These are phyloP conservation scores for Drosophila athabasca DNA, from an alignment of 1,140 invertebrate genomes.

Conservation along the genomic window DNA sequence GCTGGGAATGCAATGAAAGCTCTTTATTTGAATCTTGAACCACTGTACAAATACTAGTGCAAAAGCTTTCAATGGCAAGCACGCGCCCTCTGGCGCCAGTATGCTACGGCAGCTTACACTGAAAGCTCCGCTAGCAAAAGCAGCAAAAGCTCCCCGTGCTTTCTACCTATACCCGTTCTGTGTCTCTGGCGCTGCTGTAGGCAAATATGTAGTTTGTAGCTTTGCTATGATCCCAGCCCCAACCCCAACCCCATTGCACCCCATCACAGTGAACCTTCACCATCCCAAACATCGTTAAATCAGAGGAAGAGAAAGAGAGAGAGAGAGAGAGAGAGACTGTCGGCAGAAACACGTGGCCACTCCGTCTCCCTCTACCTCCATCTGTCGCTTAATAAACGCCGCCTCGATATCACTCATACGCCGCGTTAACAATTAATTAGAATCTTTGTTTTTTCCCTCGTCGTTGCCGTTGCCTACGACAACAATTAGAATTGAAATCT, in stretches of 20 bases:
- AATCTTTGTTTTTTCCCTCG: conserved; percentile 30
- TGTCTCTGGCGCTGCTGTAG: conserved; percentile 35
- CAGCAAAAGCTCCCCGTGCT: conserved; percentile 37
- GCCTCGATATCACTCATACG: conserved; percentile 23
- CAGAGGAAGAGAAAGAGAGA: too few relatives aligned
- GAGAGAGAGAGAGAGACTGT: background rate
- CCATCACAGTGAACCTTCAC: too few relatives aligned
- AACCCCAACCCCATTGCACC: too few relatives aligned
- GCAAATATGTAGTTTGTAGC: conserved; percentile 64
- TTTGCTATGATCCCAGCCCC: too few relatives aligned
- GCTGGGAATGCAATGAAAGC: conserved; percentile 1
- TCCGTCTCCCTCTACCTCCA: background rate
- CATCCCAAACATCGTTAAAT: background rate
- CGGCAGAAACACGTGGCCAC: conserved; percentile 54
- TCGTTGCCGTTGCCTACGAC: conserved; percentile 58
- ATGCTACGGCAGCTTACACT: background rate
- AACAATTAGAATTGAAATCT: conserved; percentile 56
- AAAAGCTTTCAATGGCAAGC: conserved; percentile 17
- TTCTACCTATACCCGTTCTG: background rate
- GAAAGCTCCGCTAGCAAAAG: conserved; percentile 29
- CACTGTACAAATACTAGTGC: conserved; percentile 14
- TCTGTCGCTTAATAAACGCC: conserved; percentile 15
- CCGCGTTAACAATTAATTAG: conserved; percentile 61
- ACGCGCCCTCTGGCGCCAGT: conserved; percentile 42
- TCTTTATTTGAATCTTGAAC: background rate